Evolutionary conservation across 2,888 invertebrate genomes (phyloP).

Genomic region (Timema cristinae): DNA sequence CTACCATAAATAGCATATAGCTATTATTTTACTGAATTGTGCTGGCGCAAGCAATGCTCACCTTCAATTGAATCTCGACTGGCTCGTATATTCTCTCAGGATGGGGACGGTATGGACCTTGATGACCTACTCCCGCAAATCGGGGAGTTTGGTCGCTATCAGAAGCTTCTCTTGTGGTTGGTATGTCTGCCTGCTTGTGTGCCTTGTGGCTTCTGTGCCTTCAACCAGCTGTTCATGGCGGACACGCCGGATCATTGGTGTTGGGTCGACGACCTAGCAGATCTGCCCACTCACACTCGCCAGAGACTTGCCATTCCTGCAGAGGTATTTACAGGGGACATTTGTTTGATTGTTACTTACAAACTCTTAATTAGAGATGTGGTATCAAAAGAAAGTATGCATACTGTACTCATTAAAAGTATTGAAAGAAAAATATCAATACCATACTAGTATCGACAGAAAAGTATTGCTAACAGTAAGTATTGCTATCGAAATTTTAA

Average conservation of each 20-base stretch:
- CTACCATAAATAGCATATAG: no score
- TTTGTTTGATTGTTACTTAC: not conserved
- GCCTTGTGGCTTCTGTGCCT: conserved; percentile 87
- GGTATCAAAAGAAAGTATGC: not conserved
- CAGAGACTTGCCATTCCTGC: conserved; percentile 51
- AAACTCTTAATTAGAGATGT: not conserved
- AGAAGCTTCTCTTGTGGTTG: conserved; percentile 77
- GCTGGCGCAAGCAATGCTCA: no score
- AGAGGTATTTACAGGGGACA: conserved; percentile 17
- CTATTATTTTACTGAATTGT: no score
- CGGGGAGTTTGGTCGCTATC: conserved; percentile 87
- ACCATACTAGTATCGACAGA: no score
- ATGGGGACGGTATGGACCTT: conserved; percentile 63
- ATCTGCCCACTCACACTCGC: conserved; percentile 54
- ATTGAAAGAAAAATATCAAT: no score
- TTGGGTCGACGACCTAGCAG: conserved; percentile 58
- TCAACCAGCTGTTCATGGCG: conserved; percentile 90
- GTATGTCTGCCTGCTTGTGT: conserved; percentile 86
- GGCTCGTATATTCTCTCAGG: no score
- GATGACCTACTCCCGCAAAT: conserved; percentile 81
- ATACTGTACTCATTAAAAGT: no score
- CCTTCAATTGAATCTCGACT: no score
- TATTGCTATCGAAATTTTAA: no score
- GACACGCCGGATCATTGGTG: conserved; percentile 87
- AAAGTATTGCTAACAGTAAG: no score